phyloP scores from a whole-genome alignment of 1,140 invertebrate species.

The Sipha flava region DNA sequence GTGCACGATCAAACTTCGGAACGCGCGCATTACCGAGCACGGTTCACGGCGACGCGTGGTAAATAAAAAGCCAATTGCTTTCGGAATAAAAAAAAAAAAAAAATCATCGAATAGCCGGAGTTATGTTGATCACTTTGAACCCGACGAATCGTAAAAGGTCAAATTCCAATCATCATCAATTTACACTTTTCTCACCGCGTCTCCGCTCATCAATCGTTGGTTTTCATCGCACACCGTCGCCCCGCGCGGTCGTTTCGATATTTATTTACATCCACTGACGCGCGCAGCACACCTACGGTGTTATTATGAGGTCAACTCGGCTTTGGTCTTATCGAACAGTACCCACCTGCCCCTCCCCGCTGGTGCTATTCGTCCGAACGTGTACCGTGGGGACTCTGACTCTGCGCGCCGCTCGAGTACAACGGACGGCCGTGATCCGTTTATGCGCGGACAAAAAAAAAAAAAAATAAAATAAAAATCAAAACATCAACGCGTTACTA shows the following conservation, averaged over 20 bases:
- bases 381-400: no score
- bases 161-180: conserved; percentile 8
- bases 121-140: conserved; percentile 13
- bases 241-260: neutral
- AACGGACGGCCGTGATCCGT: no score
- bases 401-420: no score
- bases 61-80: neutral
- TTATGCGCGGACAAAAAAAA: no score
- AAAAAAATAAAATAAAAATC: no score
- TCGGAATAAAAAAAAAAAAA: neutral
- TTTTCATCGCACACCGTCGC: neutral
- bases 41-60: neutral
- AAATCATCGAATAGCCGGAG: neutral
- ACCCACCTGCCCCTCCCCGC: neutral
- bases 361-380: no score
- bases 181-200: neutral
- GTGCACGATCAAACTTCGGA: no score
- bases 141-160: neutral
- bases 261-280: neutral
- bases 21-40: no score
- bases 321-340: neutral
- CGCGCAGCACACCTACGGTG: no score
- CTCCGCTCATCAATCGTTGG: neutral
- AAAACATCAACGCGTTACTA: no score
- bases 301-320: neutral